phyloP scores from a whole-genome alignment of 1,140 invertebrate genomes.

The Magallana angulata region DNA sequence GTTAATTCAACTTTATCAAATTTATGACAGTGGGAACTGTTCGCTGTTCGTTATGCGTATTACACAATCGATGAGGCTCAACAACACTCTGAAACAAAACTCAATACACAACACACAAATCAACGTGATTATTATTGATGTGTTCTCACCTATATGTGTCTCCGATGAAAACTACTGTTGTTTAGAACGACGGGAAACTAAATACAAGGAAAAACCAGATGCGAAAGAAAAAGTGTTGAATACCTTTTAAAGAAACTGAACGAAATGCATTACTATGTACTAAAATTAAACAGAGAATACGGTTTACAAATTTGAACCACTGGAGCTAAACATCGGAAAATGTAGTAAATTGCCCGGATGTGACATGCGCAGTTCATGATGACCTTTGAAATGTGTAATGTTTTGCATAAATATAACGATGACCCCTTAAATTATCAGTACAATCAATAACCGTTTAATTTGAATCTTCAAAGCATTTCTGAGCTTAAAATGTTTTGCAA shows the following conservation, averaged over 20 bases:
- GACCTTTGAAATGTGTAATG: slow-evolving; percentile 38
- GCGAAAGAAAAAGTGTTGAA: slow-evolving; percentile 8
- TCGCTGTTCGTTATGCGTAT: background rate
- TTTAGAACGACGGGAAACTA: slow-evolving; percentile 3
- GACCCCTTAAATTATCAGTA: background rate
- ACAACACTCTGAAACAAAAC: too few species aligned
- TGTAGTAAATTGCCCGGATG: slow-evolving; percentile 62
- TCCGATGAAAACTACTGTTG: slow-evolving; percentile 30
- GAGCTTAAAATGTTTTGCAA: background rate
- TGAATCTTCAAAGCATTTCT: background rate
- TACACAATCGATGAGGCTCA: background rate
- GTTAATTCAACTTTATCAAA: too few species aligned
- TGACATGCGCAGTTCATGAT: slow-evolving; percentile 64
- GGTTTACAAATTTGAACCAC: slow-evolving; percentile 62
- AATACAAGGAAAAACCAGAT: background rate
- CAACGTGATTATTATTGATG: slow-evolving; percentile 36
- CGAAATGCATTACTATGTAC: slow-evolving; percentile 15
- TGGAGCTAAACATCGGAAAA: slow-evolving; percentile 69
- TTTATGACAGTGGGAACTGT: too few species aligned
- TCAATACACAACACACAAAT: slow-evolving; percentile 26
- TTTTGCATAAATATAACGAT: slow-evolving; percentile 18
- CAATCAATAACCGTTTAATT: background rate
- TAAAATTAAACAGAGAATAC: slow-evolving; percentile 48
- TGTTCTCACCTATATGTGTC: slow-evolving; percentile 15
- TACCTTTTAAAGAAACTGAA: slow-evolving; percentile 30